A percentile compares a stretch with the other conserved stretches of the same genome.
Conservation (phyloP, 2,888 invertebrate genomes). For the Hylaea fasciaria region DNA sequence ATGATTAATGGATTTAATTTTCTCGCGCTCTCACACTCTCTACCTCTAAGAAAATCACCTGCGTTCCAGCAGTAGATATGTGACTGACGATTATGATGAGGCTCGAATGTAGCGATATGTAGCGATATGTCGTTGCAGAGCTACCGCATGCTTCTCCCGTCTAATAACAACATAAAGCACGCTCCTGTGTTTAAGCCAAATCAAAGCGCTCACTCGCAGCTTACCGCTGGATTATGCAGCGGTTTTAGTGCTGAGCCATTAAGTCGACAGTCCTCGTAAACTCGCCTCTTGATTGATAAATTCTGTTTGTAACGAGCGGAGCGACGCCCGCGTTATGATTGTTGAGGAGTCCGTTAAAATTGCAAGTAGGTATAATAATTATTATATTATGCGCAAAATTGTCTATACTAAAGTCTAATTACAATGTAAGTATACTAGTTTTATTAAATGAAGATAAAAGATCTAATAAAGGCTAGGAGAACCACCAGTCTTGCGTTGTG, state of each 20-base stretch:
- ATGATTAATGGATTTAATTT: too few species aligned
- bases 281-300: slow-evolving; percentile 70
- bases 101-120: too few species aligned
- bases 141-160: neutral
- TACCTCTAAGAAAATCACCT: too few species aligned
- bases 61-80: too few species aligned
- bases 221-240: slow-evolving; percentile 7
- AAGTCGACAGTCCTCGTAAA: slow-evolving; percentile 61
- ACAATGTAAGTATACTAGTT: too few species aligned
- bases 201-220: slow-evolving; percentile 5
- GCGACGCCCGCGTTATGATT: slow-evolving; percentile 60
- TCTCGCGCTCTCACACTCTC: too few species aligned
- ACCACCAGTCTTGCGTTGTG: too few species aligned
- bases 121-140: neutral
- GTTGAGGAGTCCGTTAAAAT: slow-evolving; percentile 51
- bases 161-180: neutral
- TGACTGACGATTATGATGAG: too few species aligned
- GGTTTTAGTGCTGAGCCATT: slow-evolving; percentile 58
- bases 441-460: too few species aligned
- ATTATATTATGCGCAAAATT: slow-evolving; percentile 9
- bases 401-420: too few species aligned
- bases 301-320: slow-evolving; percentile 50
- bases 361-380: too few species aligned
- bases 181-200: neutral
- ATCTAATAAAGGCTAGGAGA: too few species aligned